Conservation (phyloP, 2,113 vertebrate genomes). For the Tychaedon coryphoeus region DNA sequence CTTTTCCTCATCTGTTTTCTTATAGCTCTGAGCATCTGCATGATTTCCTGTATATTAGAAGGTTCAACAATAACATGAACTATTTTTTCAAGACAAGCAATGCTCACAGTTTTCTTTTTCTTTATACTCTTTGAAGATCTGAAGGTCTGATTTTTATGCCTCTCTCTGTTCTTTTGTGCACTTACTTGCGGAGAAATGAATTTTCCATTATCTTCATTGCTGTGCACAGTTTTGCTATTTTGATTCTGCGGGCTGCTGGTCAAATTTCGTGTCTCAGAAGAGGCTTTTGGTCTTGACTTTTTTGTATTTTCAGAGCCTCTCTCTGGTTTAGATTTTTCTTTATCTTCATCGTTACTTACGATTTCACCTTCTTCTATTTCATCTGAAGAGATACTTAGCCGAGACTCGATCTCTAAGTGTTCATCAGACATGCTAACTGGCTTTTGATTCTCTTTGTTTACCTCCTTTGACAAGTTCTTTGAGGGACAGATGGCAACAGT, state of each 20-base stretch:
- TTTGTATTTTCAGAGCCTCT: constrained; percentile 44
- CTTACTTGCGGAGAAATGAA: constrained; percentile 41
- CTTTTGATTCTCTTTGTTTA: constrained; percentile 94
- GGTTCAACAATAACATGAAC: constrained; percentile 73
- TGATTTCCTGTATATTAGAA: constrained; percentile 81
- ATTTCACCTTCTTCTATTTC: constrained; percentile 95
- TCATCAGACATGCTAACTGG: constrained; percentile 72
- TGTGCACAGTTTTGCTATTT: constrained; percentile 20
- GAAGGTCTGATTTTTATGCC: constrained; percentile 30
- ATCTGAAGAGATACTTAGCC: constrained; percentile 64
- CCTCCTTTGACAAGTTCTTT: constrained; percentile 73
- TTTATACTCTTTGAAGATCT: constrained; percentile 48
- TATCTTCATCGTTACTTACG: constrained; percentile 78
- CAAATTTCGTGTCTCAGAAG: constrained; percentile 46
- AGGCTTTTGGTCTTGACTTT: constrained; percentile 32
- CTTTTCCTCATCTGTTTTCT: constrained; percentile 86
- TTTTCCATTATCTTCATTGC: constrained; percentile 51
- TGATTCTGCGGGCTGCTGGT: constrained; percentile 5
- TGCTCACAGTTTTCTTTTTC: constrained; percentile 63
- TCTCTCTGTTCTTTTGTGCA: constrained; percentile 46
- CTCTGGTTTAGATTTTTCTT: constrained; percentile 63
- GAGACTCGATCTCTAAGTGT: constrained; percentile 37
- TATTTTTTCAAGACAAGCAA: constrained; percentile 76
- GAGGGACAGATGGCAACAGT: constrained; percentile 23
- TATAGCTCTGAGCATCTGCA: constrained; percentile 85